A percentile compares a stretch with the other conserved stretches of the same genome.
phyloP scores from a whole-genome alignment of 30 jellyfish, hydroid and myxozoan genomes.

The Turritopsis rubra region DNA sequence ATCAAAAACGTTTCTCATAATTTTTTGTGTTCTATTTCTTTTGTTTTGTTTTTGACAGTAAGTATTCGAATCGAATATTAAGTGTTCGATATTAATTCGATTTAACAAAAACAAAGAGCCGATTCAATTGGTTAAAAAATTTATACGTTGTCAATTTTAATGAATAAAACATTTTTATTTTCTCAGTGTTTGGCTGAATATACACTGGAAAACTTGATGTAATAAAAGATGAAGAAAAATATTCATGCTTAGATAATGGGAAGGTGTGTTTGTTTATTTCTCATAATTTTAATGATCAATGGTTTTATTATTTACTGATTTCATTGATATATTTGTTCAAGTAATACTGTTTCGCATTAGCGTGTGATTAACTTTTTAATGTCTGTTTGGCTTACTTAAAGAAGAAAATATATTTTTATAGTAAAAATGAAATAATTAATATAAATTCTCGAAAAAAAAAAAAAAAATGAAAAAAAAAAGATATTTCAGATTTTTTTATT shows the following conservation, averaged over 20 bases:
- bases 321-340: neutral
- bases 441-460: neutral
- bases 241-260: neutral
- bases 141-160: neutral
- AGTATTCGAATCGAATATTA: neutral
- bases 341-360: neutral
- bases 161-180: neutral
- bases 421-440: neutral
- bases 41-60: neutral
- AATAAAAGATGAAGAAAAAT: neutral
- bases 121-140: neutral
- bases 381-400: neutral
- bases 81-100: neutral
- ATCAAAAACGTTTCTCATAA: too few relatives aligned
- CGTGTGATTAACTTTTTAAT: neutral
- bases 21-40: too few relatives aligned
- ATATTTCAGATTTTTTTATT: too few relatives aligned
- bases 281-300: neutral
- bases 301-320: neutral
- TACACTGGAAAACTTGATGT: neutral
- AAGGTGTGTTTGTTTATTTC: neutral
- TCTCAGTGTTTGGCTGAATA: neutral
- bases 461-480: neutral
- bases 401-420: neutral
- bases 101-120: neutral